Evolutionary conservation across 2,888 invertebrate genomes (phyloP).

Genomic region (Mimumesa dahlbomi): DNA sequence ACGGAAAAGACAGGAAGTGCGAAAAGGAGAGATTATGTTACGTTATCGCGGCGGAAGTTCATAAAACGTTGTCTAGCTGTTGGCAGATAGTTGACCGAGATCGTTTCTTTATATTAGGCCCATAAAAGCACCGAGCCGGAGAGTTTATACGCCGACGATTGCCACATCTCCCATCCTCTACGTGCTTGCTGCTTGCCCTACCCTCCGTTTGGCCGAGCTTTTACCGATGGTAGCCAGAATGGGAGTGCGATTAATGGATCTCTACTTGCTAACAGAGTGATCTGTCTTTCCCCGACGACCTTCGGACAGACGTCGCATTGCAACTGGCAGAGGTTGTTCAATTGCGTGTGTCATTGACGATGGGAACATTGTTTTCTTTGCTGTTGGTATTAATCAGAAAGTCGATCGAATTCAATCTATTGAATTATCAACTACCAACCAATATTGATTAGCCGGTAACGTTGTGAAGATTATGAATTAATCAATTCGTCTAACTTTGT

Average conservation of each 20-base stretch:
- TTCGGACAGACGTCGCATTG: constrained; percentile 1
- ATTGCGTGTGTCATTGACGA: no score
- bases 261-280: constrained; percentile 46
- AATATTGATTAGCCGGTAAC: no score
- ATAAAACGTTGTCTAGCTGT: constrained; percentile 72
- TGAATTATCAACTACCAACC: no score
- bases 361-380: no score
- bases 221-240: constrained; percentile 40
- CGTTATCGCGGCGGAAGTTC: constrained; percentile 67
- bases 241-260: constrained; percentile 58
- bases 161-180: constrained; percentile 56
- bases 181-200: constrained; percentile 18
- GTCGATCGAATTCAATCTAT: no score
- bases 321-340: no score
- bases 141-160: constrained; percentile 69
- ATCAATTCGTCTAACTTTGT: no score
- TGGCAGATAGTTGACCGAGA: constrained; percentile 69
- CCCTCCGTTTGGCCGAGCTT: constrained; percentile 40
- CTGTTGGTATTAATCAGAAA: no score
- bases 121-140: constrained; percentile 68
- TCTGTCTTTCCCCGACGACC: constrained; percentile 43
- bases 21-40: constrained; percentile 62
- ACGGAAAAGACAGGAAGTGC: constrained; percentile 8
- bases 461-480: no score
- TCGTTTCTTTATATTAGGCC: constrained; percentile 74